Percentiles rank a stretch among this genome's conserved stretches.
These are phyloP conservation scores for Neogobius melanostomus DNA, from an alignment of 2,113 vertebrate species.

Conservation along the genomic window DNA sequence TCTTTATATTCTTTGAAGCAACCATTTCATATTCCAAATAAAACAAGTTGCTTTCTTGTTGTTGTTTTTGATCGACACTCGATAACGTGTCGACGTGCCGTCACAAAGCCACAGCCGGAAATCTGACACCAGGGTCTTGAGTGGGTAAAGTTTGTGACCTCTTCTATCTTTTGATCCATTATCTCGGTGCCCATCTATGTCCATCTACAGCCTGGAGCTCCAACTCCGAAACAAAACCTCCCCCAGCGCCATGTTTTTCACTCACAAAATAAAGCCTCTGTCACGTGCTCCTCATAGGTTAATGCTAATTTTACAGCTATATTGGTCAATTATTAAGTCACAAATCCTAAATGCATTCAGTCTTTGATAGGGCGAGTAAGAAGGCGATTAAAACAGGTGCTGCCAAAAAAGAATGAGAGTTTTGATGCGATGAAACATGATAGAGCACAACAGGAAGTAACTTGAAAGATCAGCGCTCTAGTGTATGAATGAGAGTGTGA, in stretches of 20 bases:
- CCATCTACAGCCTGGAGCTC: conserved; percentile 26
- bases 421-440: too few species aligned
- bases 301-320: neutral
- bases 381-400: too few species aligned
- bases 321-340: too few species aligned
- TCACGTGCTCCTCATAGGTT: conserved; percentile 10
- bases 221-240: neutral
- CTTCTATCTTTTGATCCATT: conserved; percentile 28
- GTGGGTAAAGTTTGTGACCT: neutral
- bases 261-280: neutral
- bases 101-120: neutral
- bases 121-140: conserved; percentile 21
- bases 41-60: too few species aligned
- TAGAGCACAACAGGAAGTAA: too few species aligned
- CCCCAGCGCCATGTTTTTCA: neutral
- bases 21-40: too few species aligned
- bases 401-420: too few species aligned
- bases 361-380: too few species aligned
- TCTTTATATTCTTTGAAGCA: too few species aligned
- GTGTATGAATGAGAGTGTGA: too few species aligned
- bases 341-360: too few species aligned
- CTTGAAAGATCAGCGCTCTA: too few species aligned
- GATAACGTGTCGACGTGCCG: neutral
- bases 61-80: neutral
- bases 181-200: conserved; percentile 17